These are phyloP conservation scores for Sinocyclocheilus rhinocerous DNA, from an alignment of 2,113 vertebrate genomes.

Conservation along the genomic window DNA sequence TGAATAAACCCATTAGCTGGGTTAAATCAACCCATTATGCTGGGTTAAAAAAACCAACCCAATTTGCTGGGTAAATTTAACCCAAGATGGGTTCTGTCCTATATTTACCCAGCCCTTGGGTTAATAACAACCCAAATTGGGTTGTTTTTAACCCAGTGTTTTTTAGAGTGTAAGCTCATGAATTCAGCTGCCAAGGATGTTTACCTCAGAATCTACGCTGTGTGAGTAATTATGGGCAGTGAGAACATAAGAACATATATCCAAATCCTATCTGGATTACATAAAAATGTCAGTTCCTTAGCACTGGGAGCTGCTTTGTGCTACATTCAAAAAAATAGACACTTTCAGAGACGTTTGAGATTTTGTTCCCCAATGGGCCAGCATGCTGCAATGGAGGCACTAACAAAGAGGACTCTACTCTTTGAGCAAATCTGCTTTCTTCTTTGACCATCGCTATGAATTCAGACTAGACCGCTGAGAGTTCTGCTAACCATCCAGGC, in stretches of 20 bases:
- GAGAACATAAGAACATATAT: constrained; percentile 33
- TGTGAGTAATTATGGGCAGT: neutral
- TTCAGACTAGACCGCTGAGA: neutral
- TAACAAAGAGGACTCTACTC: constrained; percentile 24
- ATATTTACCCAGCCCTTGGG: too few relatives aligned
- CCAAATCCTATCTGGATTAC: constrained; percentile 16
- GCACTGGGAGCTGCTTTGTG: constrained; percentile 11
- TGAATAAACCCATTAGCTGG: too few relatives aligned
- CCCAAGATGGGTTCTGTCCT: too few relatives aligned
- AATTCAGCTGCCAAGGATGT: neutral
- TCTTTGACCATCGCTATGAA: constrained; percentile 14
- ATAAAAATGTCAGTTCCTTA: neutral
- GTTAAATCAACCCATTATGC: too few relatives aligned
- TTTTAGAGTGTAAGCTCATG: neutral
- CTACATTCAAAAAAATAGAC: neutral
- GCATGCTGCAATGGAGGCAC: neutral
- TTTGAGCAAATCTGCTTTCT: constrained; percentile 28
- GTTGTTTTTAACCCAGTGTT: too few relatives aligned
- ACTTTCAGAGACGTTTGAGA: neutral
- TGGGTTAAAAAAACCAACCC: too few relatives aligned
- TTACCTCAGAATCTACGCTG: neutral
- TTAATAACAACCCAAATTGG: too few relatives aligned
- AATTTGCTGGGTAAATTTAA: too few relatives aligned
- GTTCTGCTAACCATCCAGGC: neutral
- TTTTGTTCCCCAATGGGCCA: constrained; percentile 6